Evolutionary conservation across 2,888 invertebrate species (phyloP).

Genomic region (Thalpophila matura): DNA sequence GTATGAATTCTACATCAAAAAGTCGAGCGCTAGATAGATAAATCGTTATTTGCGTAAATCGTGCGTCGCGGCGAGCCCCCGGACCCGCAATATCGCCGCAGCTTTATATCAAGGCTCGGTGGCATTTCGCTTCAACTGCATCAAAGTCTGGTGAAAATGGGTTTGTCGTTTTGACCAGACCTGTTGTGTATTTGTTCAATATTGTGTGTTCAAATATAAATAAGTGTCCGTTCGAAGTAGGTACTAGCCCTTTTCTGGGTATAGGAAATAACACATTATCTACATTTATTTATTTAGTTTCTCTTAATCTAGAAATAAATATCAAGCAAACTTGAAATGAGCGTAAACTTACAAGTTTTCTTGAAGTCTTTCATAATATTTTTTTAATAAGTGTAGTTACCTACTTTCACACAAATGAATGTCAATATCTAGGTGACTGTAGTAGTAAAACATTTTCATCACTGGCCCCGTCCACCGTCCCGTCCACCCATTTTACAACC

Average conservation of each 20-base stretch:
- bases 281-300: no score
- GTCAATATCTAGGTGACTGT: no score
- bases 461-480: not conserved
- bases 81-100: conserved; percentile 6
- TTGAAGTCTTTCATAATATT: no score
- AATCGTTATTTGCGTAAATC: no score
- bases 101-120: not conserved
- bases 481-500: conserved; percentile 42
- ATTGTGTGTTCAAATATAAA: not conserved
- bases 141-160: conserved; percentile 10
- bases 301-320: no score
- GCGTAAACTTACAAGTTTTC: no score
- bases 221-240: no score
- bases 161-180: not conserved
- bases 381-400: no score
- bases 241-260: no score
- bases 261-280: no score
- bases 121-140: conserved; percentile 20
- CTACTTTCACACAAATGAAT: no score
- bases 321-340: no score
- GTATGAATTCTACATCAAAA: not conserved
- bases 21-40: not conserved
- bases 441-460: not conserved
- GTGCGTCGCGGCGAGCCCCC: not conserved
- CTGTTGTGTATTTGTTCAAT: not conserved